Conservation (phyloP, 2,797 vertebrate genomes). For the Pangasius djambal region DNA sequence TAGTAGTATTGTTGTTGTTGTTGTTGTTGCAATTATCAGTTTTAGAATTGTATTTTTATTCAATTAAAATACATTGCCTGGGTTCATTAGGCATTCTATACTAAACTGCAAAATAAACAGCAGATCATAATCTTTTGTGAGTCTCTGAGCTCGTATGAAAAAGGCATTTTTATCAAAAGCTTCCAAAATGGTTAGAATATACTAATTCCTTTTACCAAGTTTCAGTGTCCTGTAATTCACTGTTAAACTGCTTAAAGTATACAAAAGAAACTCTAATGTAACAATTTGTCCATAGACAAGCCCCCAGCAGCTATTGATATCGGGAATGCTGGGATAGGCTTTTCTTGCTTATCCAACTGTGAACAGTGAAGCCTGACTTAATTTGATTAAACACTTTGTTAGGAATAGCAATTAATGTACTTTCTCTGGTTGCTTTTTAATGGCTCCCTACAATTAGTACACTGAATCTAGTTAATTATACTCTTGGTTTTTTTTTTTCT, state of each 20-base stretch:
- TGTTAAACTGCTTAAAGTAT: conserved; percentile 43
- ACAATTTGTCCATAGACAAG: conserved; percentile 46
- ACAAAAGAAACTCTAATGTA: conserved; percentile 55
- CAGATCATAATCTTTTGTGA: not conserved
- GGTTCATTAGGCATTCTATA: not conserved
- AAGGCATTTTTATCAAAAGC: not conserved
- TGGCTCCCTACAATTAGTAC: conserved; percentile 86
- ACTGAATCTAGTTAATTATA: conserved; percentile 87
- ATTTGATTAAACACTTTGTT: conserved; percentile 86
- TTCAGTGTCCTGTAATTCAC: conserved; percentile 2
- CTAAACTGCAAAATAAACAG: not conserved
- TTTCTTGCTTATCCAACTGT: conserved; percentile 60
- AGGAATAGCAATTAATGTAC: conserved; percentile 87
- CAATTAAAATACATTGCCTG: not conserved
- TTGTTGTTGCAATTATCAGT: not conserved
- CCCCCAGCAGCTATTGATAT: conserved; percentile 63
- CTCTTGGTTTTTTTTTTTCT: conserved; percentile 63
- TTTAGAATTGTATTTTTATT: not conserved
- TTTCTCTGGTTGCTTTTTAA: conserved; percentile 86
- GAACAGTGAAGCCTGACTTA: conserved; percentile 65
- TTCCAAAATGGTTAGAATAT: not conserved
- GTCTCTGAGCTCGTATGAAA: not conserved
- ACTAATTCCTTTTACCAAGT: not conserved
- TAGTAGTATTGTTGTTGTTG: not conserved
- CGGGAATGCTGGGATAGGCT: conserved; percentile 51